Base-by-base conservation (phyloP, 2,797 vertebrate species). In the Gastrophryne carolinensis region DNA sequence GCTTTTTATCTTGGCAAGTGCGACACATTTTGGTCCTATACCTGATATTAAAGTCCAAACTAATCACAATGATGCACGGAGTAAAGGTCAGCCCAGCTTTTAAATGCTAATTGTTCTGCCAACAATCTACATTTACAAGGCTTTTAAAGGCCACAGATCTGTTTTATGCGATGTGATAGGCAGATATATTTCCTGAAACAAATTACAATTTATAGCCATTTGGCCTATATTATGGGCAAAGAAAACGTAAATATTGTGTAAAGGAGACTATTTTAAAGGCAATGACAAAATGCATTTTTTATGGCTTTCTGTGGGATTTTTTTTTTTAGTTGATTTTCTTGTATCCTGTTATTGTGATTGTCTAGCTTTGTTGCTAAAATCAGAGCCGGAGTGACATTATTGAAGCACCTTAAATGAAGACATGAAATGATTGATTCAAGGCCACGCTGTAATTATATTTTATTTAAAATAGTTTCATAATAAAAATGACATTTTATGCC, bases 71-170 rank as follows among this genome's bases (percentile, higher is more conserved):
- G 89, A 92, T 90, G 86, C 86, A 89, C 87, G 89, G 88, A 90
- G 87, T 87, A 92, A 94, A 96, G 93, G 94, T 95, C 93, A 94
- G 86, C 86, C 84, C 87, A 84, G 89, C 89, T 93, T 92, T 88
- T 89, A 94, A 93, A 94, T 93, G 93, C 90, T 94, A 94, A 95
- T 94, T 94, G 89, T 91, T 93, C 90, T 92, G 88, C 92, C 92
- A 93, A 91, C 81, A 89, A 84, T 93, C 90, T 93, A 94, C 88
- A 93, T 94, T 93, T 90, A 86, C 86, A 85, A 82, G 86, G 80
- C 81, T 82, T 92, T 89, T 90, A 91, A 95, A 95, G 91, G 91
- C 88, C 89, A 93, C 27, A 57, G 32, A 57, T 88, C 80, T 80
- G 80, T 91, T 91, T 86, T 85, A 85, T 90, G 82, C 90, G 88